Evolutionary conservation across 2,888 invertebrate species (phyloP).

Genomic region (Hecatera dysodea): DNA sequence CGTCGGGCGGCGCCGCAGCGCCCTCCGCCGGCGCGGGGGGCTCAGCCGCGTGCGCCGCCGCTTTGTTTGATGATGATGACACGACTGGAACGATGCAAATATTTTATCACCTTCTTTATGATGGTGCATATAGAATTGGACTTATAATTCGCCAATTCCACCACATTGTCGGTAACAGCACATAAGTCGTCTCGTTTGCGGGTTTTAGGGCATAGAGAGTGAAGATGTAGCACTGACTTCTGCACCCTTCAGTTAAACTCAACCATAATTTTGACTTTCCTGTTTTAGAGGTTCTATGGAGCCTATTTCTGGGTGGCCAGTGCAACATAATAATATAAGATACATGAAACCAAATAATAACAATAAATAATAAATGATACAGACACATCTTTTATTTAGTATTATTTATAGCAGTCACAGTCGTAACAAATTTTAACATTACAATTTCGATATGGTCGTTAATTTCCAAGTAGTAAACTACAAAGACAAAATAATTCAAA

Average conservation of each 20-base stretch:
- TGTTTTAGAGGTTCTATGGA: no score
- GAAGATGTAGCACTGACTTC: no score
- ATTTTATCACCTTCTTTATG: not conserved
- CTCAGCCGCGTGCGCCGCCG: conserved; percentile 34
- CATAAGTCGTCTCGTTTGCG: not conserved
- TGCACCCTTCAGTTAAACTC: no score
- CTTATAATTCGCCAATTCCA: not conserved
- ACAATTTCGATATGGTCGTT: not conserved
- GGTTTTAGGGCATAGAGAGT: no score
- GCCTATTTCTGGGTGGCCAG: no score
- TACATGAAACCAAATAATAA: not conserved
- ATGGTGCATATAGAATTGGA: not conserved
- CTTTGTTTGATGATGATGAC: conserved; percentile 58
- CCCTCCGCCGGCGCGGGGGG: conserved; percentile 42
- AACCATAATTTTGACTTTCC: no score
- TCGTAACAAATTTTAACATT: not conserved
- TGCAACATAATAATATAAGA: no score
- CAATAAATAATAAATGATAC: not conserved
- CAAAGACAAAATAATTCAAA: not conserved
- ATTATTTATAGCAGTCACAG: conserved; percentile 3
- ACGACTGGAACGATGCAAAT: conserved; percentile 52
- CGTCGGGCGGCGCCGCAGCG: conserved; percentile 65
- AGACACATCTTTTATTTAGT: not conserved
- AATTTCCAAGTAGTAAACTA: conserved; percentile 1
- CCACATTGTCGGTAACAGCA: not conserved